Evolutionary conservation across 1,140 invertebrate species (phyloP), one percentile per base, ranked within the genome.

Genomic region (Drosophila ficusphila): DNA sequence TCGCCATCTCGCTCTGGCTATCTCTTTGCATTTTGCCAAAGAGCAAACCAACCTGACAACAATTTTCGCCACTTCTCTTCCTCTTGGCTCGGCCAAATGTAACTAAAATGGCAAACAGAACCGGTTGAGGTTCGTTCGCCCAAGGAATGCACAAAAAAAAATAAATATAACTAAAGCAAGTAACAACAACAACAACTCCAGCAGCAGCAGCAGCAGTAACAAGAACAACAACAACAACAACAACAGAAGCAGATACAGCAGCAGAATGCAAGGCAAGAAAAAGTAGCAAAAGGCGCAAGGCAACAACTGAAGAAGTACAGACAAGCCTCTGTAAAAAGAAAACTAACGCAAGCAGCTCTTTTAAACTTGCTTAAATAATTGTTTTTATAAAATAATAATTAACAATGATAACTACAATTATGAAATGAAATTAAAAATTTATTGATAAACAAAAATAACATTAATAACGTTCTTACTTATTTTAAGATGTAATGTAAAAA

Each of bases 81-180:
- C 23, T 23, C 54, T n/a, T 41, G 41, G 23, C 41, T 18, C 49
- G 41, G 19, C 38, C 16, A 47, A 54, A 29, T 49, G 77, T 57
- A 68, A 44, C 74, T 71, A 65, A 86, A 85, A 85, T 86, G 81
- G 81, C 81, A 85, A 81, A 46, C 42, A 36, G 48, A 67, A 60
- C 72, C 67, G 71, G 78, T 71, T 74, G 68, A 71, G 56, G 79
- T 73, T 83, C 61, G 51, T 54, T 52, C 51, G 48, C 56, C 75
- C 58, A 62, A 74, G 78, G 78, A 82, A 82, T 82, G 78, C 69
- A 82, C 77, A 49, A 76, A 60, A 73, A 21, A n/a, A 29, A 38
- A 18, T 25, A 36, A 18, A 60, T 41, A 51, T 7, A 39, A 25
- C n/a, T 41, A 41, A 14, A 38, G 29, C 27, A 34, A 9, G 6